Evolutionary conservation across 1,140 invertebrate species (phyloP).

Genomic region (Euura lappo): DNA sequence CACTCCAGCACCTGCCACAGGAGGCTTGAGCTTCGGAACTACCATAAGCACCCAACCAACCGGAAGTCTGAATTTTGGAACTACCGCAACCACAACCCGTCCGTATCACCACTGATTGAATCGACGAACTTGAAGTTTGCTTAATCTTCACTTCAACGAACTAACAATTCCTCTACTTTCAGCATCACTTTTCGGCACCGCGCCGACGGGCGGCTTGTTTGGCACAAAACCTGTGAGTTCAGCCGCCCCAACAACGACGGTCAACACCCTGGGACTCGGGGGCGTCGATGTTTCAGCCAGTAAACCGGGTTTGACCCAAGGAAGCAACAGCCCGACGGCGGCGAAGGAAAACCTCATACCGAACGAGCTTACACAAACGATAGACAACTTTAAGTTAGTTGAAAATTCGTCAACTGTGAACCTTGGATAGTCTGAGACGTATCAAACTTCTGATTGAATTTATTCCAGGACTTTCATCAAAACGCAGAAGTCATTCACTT

Average conservation of each 20-base stretch:
- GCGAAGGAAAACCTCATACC: constrained; percentile 77
- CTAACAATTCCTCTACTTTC: constrained; percentile 24
- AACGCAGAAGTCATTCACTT: constrained; percentile 80
- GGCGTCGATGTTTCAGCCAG: constrained; percentile 67
- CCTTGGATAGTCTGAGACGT: background rate
- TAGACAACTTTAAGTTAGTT: constrained; percentile 67
- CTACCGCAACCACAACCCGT: constrained; percentile 39
- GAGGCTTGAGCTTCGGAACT: constrained; percentile 38
- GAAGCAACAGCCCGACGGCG: constrained; percentile 64
- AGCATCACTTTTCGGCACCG: constrained; percentile 48
- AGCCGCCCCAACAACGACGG: constrained; percentile 37
- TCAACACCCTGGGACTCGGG: constrained; percentile 64
- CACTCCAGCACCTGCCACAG: constrained; percentile 29
- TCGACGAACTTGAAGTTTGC: constrained; percentile 22
- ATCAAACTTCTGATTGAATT: constrained; percentile 49
- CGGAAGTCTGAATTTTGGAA: constrained; percentile 44
- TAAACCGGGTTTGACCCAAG: constrained; percentile 62
- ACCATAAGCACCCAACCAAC: constrained; percentile 43
- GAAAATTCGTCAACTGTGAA: background rate
- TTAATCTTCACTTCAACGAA: constrained; percentile 26
- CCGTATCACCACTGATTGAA: constrained; percentile 16
- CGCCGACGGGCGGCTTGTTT: constrained; percentile 41
- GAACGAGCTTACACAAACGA: constrained; percentile 70
- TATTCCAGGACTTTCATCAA: constrained; percentile 80
- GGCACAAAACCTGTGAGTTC: constrained; percentile 44